These are phyloP conservation scores for Dolichopus griseipennis DNA, from an alignment of 2,888 invertebrate genomes.

Conservation along the genomic window DNA sequence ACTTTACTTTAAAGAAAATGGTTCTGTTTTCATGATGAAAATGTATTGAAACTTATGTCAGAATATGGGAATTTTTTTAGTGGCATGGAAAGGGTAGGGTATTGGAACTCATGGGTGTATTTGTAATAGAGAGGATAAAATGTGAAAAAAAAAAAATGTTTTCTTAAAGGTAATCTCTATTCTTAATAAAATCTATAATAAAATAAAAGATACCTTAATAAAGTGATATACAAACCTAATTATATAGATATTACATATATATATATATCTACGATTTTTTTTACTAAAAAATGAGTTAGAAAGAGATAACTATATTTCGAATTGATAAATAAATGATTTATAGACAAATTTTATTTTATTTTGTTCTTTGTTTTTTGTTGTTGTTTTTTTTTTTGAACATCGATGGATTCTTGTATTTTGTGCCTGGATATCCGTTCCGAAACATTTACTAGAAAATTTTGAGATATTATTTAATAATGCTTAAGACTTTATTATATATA, in stretches of 20 bases:
- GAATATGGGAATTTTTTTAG: too few species aligned
- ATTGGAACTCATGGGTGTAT: too few species aligned
- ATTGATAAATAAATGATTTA: conserved; percentile 6
- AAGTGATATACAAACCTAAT: too few species aligned
- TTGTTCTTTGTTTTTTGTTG: not conserved
- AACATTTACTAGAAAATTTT: not conserved
- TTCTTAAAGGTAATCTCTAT: too few species aligned
- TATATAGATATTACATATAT: not conserved
- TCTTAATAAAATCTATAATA: not conserved
- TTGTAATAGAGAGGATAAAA: too few species aligned
- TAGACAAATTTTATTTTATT: not conserved
- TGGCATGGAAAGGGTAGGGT: too few species aligned
- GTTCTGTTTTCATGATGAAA: too few species aligned
- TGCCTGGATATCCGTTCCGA: not conserved
- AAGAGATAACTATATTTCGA: not conserved
- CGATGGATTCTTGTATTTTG: too few species aligned
- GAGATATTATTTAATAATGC: not conserved
- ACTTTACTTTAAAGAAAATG: too few species aligned
- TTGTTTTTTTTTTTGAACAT: too few species aligned
- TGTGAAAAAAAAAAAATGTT: too few species aligned
- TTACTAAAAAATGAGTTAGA: not conserved
- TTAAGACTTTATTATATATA: not conserved
- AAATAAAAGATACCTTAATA: not conserved
- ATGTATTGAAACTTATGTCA: too few species aligned
- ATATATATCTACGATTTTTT: not conserved